Base-by-base conservation (phyloP, 1,140 invertebrate species). In the Maniola jurtina region DNA sequence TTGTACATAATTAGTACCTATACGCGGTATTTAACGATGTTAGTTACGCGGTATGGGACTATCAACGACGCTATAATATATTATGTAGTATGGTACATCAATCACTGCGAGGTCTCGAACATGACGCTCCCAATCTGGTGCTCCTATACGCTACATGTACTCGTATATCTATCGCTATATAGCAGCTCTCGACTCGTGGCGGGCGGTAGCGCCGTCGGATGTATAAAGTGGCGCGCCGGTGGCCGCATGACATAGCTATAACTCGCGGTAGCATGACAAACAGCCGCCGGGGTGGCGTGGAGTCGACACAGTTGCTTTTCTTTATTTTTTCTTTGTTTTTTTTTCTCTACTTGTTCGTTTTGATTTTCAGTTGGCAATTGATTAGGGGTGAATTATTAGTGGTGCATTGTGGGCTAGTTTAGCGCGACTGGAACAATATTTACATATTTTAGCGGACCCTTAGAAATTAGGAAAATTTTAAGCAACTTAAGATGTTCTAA, bases 141-240 rank as follows among this genome's bases (percentile, higher is more conserved):
- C 54, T 56, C 47, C 50, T 60, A 61, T 52, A 66, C 64, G 58
- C 45, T 67, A 60, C 16, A 45, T 3, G 6, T 60, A 33, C 25
- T 35, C 15, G 10, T 25, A 75, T 38, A 69, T 71, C 69, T 66
- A 65, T 74, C 66, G 61, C 36, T 73, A 75, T 72, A 75, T 69
- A 79, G 66, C 75, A 76, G 25, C 11, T 6, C 72, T 57, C 70
- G 67, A 71, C 70, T 78, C 77, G 84, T 81, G 81, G 85, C 79
- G 81, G 87, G 70, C 88, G 90, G 83, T 75, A 77, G 83, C 81
- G 65, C 65, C 59, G 85, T 82, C 82, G 87, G 86, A 83, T 88
- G 83, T 84, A 82, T 84, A 88, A 89, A 86, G 86, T 89, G 86
- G 86, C 83, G 83, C 83, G 88, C 79, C 84, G 88, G 89, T 81